phyloP scores from a whole-genome alignment of 1,140 invertebrate genomes.

The Dendrolimus punctatus region DNA sequence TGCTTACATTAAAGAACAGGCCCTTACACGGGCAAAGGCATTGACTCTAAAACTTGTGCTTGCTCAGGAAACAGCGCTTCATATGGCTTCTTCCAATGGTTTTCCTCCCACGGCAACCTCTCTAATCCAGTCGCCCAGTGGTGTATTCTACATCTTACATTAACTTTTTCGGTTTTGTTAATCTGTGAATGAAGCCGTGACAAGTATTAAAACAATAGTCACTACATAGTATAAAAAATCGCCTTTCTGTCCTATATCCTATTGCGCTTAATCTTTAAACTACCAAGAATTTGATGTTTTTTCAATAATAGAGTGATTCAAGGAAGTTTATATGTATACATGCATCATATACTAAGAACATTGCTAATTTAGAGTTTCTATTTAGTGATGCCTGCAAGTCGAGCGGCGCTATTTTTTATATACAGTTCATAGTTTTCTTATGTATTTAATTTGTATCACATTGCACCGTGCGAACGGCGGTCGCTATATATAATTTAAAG shows the following conservation, averaged over 20 bases:
- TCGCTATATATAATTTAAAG: too few species aligned
- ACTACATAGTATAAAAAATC: too few species aligned
- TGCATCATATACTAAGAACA: too few species aligned
- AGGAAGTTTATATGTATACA: too few species aligned
- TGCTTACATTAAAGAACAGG: neutral
- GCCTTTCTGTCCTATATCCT: too few species aligned
- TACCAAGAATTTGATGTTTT: neutral
- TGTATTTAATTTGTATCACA: too few species aligned
- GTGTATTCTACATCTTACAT: slow-evolving; percentile 79
- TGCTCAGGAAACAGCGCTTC: slow-evolving; percentile 71
- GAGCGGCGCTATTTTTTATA: too few species aligned
- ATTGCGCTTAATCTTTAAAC: too few species aligned
- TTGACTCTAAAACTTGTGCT: slow-evolving; percentile 44
- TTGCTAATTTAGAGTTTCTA: too few species aligned
- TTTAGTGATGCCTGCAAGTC: too few species aligned
- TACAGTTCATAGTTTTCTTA: too few species aligned
- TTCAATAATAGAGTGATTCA: slow-evolving; percentile 1
- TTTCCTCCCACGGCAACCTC: slow-evolving; percentile 69
- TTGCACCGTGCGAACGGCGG: too few species aligned
- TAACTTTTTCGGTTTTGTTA: slow-evolving; percentile 77
- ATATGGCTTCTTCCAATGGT: slow-evolving; percentile 71
- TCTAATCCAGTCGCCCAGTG: slow-evolving; percentile 78
- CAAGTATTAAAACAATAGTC: neutral
- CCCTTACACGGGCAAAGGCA: slow-evolving; percentile 34
- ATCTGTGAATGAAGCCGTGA: slow-evolving; percentile 38